Conservation (phyloP, 2,888 invertebrate genomes). For the Apotomis capreana region DNA sequence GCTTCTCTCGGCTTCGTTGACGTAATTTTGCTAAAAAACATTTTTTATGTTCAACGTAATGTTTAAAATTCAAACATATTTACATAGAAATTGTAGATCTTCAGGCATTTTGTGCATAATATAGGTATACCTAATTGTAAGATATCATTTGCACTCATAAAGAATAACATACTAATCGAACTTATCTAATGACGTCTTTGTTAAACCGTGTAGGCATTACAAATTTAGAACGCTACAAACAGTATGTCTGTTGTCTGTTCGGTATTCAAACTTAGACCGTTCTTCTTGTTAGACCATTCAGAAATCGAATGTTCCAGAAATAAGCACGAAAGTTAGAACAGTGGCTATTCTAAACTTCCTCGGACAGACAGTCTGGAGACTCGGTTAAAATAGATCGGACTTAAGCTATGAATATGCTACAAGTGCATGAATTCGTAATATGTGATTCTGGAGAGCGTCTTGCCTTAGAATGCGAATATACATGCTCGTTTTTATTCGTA, state of each 20-base stretch:
- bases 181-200: too few relatives aligned
- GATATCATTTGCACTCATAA: too few relatives aligned
- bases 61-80: too few relatives aligned
- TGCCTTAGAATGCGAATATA: background rate
- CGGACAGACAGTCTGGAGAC: conserved; percentile 34
- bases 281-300: background rate
- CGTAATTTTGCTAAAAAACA: background rate
- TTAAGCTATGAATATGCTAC: conserved; percentile 8
- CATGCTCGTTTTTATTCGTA: background rate
- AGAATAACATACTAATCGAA: too few relatives aligned
- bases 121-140: too few relatives aligned
- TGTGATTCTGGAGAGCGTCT: conserved; percentile 7
- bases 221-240: too few relatives aligned
- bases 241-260: too few relatives aligned
- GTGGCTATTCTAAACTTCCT: conserved; percentile 46
- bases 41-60: too few relatives aligned
- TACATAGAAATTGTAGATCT: too few relatives aligned
- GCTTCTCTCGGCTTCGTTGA: background rate
- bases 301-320: conserved; percentile 20
- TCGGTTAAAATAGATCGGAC: conserved; percentile 22
- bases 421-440: conserved; percentile 24
- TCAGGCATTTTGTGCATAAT: too few relatives aligned
- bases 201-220: too few relatives aligned
- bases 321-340: conserved; percentile 18
- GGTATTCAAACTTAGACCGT: background rate